Percentiles rank a stretch among this genome's conserved stretches.
These are phyloP conservation scores for Abrostola triplasia DNA, from an alignment of 2,888 invertebrate species.

Conservation along the genomic window DNA sequence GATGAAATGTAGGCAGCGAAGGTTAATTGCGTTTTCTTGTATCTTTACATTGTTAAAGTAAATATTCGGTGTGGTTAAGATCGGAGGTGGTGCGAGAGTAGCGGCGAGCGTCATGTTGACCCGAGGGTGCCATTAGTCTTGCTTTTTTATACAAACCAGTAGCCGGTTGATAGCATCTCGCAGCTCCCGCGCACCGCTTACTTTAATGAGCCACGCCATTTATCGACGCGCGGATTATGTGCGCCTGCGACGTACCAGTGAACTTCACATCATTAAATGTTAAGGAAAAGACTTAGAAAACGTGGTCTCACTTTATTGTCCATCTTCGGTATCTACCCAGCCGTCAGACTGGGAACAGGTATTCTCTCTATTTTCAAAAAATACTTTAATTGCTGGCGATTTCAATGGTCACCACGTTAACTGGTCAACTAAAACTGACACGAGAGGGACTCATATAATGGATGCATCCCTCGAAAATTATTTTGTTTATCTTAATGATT, in stretches of 20 bases:
- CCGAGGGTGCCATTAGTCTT: conserved; percentile 76
- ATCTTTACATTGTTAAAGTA: conserved; percentile 55
- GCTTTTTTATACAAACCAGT: conserved; percentile 76
- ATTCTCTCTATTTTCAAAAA: background rate
- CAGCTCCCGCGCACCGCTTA: conserved; percentile 81
- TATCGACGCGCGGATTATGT: conserved; percentile 73
- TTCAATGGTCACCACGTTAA: too few relatives aligned
- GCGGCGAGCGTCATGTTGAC: conserved; percentile 59
- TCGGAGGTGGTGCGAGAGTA: conserved; percentile 51
- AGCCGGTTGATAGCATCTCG: conserved; percentile 80
- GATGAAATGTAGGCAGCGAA: conserved; percentile 54
- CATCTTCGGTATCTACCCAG: conserved; percentile 3
- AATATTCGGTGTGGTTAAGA: conserved; percentile 50
- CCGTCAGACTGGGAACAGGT: conserved; percentile 2
- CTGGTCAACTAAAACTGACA: conserved; percentile 17
- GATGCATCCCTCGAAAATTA: conserved; percentile 18
- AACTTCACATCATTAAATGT: conserved; percentile 43
- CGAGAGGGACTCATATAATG: conserved; percentile 2
- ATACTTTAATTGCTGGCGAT: background rate
- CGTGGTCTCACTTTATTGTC: conserved; percentile 35
- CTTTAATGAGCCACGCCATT: conserved; percentile 82
- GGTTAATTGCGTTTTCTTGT: conserved; percentile 56
- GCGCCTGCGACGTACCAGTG: conserved; percentile 60
- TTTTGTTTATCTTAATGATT: conserved; percentile 32
- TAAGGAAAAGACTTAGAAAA: conserved; percentile 7